Evolutionary conservation across 2,888 invertebrate species (phyloP).

Genomic region (Habrosyne pyritoides): DNA sequence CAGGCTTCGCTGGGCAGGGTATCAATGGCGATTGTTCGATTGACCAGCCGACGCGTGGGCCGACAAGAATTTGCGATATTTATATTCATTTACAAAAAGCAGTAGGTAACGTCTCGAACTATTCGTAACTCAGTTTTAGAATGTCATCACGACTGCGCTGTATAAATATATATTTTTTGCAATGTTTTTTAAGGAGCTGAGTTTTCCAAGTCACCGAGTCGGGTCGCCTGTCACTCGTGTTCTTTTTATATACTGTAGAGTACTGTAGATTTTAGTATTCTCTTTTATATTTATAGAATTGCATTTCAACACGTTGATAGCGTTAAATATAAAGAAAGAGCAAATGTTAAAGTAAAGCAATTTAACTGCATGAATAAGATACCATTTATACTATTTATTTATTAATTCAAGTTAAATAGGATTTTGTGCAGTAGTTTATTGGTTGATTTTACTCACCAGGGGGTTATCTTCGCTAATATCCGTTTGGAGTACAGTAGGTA

Average conservation of each 20-base stretch:
- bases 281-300: neutral
- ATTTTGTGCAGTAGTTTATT: no score
- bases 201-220: neutral
- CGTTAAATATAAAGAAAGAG: neutral
- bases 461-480: no score
- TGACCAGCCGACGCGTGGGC: constrained; percentile 44
- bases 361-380: no score
- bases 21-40: constrained; percentile 76
- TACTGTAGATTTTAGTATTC: neutral
- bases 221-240: constrained; percentile 2
- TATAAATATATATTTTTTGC: constrained; percentile 8
- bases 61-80: constrained; percentile 23
- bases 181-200: neutral
- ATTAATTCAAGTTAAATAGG: no score
- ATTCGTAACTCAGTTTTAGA: constrained; percentile 20
- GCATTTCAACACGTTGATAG: neutral
- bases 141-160: constrained; percentile 10
- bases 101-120: constrained; percentile 19
- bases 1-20: constrained; percentile 70
- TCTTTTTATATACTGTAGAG: neutral
- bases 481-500: no score
- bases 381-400: neutral
- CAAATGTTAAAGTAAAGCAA: neutral
- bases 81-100: constrained; percentile 26
- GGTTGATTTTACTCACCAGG: no score